These are phyloP conservation scores for Trichogramma evanescens DNA, from an alignment of 2,888 invertebrate genomes.

Conservation along the genomic window DNA sequence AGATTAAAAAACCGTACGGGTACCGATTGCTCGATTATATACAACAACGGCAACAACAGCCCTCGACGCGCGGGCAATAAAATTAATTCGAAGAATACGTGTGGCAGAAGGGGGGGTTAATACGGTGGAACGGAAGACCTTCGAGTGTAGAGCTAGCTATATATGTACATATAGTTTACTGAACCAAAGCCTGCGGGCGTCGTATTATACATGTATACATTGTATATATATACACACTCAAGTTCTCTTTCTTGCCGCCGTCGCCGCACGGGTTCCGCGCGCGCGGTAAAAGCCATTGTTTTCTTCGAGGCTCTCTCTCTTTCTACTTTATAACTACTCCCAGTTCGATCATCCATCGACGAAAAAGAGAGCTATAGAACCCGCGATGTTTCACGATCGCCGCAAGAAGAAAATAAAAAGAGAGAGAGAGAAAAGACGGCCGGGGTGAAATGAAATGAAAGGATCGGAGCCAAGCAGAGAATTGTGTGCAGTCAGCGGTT, in stretches of 20 bases:
- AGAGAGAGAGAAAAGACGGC: not conserved
- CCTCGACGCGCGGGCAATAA: too few relatives aligned
- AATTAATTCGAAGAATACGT: too few relatives aligned
- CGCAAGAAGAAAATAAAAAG: not conserved
- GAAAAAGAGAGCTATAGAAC: not conserved
- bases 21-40: too few relatives aligned
- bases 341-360: slow-evolving; percentile 28
- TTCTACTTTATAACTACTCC: slow-evolving; percentile 28
- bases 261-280: not conserved
- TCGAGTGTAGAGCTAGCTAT: too few relatives aligned
- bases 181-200: slow-evolving; percentile 8
- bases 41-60: too few relatives aligned
- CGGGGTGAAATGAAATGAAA: not conserved
- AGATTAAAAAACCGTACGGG: too few relatives aligned
- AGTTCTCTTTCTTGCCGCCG: not conserved
- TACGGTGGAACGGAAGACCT: too few relatives aligned
- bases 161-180: too few relatives aligned
- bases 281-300: slow-evolving; percentile 25
- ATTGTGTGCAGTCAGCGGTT: too few relatives aligned
- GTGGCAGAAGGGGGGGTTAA: too few relatives aligned
- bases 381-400: too few relatives aligned
- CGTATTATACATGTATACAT: not conserved
- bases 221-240: not conserved
- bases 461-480: too few relatives aligned
- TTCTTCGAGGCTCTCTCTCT: slow-evolving; percentile 19